These are phyloP conservation scores for Sceloporus tristichus DNA, from an alignment of 2,113 vertebrate genomes.

Conservation along the genomic window DNA sequence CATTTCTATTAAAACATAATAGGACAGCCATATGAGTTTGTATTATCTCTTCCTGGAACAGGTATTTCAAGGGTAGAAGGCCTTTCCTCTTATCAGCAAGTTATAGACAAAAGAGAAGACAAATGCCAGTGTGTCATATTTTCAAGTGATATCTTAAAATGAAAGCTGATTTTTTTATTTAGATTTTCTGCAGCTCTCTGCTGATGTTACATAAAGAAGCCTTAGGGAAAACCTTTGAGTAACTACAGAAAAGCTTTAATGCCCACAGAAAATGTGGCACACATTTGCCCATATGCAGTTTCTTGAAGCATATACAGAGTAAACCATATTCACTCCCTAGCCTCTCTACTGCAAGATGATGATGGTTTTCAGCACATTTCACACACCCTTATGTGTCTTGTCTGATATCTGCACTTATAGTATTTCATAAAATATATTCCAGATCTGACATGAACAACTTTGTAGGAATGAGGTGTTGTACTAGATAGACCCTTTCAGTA, in stretches of 20 bases:
- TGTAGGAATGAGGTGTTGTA: too few relatives aligned
- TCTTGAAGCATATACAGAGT: not conserved
- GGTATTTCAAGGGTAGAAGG: not conserved
- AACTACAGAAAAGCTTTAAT: not conserved
- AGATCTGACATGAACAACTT: not conserved
- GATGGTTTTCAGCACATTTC: not conserved
- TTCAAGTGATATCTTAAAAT: not conserved
- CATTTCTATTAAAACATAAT: not conserved
- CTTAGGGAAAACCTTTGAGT: not conserved
- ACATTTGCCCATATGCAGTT: not conserved
- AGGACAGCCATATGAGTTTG: not conserved
- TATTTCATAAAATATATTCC: not conserved
- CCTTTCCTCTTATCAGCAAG: not conserved
- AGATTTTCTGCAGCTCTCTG: not conserved
- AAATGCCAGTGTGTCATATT: slow-evolving; percentile 14
- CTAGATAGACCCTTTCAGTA: too few relatives aligned
- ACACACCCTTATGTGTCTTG: not conserved
- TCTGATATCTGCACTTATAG: not conserved
- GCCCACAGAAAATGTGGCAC: not conserved
- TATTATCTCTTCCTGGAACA: slow-evolving; percentile 4
- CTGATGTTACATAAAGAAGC: not conserved
- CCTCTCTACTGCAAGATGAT: not conserved
- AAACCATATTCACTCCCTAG: not conserved
- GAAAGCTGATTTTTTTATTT: not conserved
- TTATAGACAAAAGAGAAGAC: not conserved